phyloP scores from a whole-genome alignment of 2,888 invertebrate species.

The Tortricodes alternella region DNA sequence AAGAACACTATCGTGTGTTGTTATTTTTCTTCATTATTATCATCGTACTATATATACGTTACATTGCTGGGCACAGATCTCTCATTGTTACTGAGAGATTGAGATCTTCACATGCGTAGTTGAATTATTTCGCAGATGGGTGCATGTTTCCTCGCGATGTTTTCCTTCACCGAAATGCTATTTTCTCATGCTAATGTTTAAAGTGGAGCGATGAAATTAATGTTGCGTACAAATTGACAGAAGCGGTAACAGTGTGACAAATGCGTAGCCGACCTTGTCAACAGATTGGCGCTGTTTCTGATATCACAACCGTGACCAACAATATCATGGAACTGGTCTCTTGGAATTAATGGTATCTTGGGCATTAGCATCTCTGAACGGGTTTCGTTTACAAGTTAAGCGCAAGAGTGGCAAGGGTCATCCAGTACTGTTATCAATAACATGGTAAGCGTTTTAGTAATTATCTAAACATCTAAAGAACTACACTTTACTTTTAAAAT shows the following conservation, averaged over 20 bases:
- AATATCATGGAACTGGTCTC: conserved; percentile 23
- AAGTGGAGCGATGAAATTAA: not conserved
- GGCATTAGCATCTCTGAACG: conserved; percentile 27
- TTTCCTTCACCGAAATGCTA: not conserved
- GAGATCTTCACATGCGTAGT: too few relatives aligned
- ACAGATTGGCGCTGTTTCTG: conserved; percentile 18
- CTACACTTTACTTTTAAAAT: too few relatives aligned
- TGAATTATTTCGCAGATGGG: too few relatives aligned
- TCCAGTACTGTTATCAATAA: not conserved
- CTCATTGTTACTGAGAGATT: too few relatives aligned
- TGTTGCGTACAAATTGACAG: conserved; percentile 7
- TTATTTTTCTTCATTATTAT: too few relatives aligned
- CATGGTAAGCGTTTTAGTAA: too few relatives aligned
- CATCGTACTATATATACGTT: too few relatives aligned
- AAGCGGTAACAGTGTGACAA: conserved; percentile 20
- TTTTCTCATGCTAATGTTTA: not conserved
- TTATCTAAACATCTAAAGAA: too few relatives aligned
- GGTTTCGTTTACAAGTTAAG: conserved; percentile 15
- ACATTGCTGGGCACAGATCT: too few relatives aligned
- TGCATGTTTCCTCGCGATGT: too few relatives aligned
- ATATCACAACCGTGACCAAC: conserved; percentile 17
- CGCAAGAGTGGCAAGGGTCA: conserved; percentile 1
- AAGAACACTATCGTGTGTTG: too few relatives aligned
- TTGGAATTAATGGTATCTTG: conserved; percentile 20
- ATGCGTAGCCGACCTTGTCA: conserved; percentile 16